Evolutionary conservation across 2,888 invertebrate species (phyloP), one percentile per base, ranked within the genome.

Genomic region (Pyrochroa serraticornis): DNA sequence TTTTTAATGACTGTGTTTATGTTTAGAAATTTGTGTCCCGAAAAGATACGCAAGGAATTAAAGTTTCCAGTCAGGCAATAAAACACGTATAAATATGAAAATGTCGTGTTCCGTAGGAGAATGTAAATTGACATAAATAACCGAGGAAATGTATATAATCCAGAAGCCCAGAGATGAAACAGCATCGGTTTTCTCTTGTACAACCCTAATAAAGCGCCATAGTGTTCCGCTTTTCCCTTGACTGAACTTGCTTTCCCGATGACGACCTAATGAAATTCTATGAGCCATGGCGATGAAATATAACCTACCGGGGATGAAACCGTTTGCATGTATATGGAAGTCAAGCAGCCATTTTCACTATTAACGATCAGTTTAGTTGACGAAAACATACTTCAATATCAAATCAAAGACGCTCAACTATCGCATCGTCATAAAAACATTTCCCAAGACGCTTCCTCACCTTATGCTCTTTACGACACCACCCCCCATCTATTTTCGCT

Each of bases 191-290:
- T 42, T 33, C 42, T 56, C 62, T 60, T 42, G 60, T 50, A 60
- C 68, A 66, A 70, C 70, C 72, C 71, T 73, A 74, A 75, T 75
- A 75, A 75, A 75, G 70, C 67, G 69, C 63, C 67, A 71, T 70
- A 67, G 69, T 70, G 68, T 70, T 75, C 71, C 72, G 72, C 72
- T 73, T 72, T 74, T 71, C 74, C 72, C 75, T 75, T 68, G 71
- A 70, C 65, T 73, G 73, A 68, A 70, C 70, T 69, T 74, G 70
- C 70, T 68, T 70, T 72, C 71, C 68, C 73, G 65, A 72, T 75
- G 75, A 75, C 74, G 74, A 73, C 73, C 74, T 75, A 75, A 75
- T 75, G 75, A 76, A 75, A 75, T 73, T 75, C 76, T 75, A 75
- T 75, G 76, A 72, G 73, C 71, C 75, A 74, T 76, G 68, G 70